Conservation (phyloP, 1,140 invertebrate genomes). For the Globodera ellingtonae region DNA sequence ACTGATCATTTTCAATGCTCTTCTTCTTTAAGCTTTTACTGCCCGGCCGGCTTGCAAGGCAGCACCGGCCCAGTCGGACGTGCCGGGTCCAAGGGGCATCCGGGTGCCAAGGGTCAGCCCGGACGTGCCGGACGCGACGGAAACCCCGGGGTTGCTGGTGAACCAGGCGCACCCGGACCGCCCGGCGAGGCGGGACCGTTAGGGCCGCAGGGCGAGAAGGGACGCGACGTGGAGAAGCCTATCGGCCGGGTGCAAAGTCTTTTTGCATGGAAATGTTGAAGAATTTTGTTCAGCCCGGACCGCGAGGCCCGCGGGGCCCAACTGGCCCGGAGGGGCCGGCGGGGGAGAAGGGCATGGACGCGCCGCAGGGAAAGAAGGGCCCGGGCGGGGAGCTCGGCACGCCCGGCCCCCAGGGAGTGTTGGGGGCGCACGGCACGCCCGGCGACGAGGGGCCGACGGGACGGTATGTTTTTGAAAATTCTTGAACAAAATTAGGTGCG, state of each 20-base stretch:
- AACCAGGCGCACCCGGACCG: slow-evolving; percentile 47
- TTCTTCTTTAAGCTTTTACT: slow-evolving; percentile 42
- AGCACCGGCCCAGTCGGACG: slow-evolving; percentile 56
- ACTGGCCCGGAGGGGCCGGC: slow-evolving; percentile 3
- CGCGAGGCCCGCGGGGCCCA: slow-evolving; percentile 27
- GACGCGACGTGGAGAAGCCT: slow-evolving; percentile 23
- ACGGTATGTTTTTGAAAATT: slow-evolving; percentile 1
- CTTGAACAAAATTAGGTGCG: background rate
- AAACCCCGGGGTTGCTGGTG: slow-evolving; percentile 50
- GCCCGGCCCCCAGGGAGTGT: background rate
- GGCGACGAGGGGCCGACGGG: slow-evolving; percentile 19
- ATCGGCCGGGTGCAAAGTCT: slow-evolving; percentile 9
- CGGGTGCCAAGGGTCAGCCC: slow-evolving; percentile 55
- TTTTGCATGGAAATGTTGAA: background rate
- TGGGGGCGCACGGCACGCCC: background rate
- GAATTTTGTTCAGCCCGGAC: slow-evolving; percentile 6
- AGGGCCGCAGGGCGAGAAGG: slow-evolving; percentile 41
- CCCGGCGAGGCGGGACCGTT: slow-evolving; percentile 51
- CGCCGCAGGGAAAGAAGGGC: background rate
- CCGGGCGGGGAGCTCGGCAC: background rate
- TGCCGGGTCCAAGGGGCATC: slow-evolving; percentile 56
- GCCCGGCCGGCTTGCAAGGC: slow-evolving; percentile 55
- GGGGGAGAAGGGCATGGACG: slow-evolving; percentile 22
- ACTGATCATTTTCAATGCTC: too few species aligned
- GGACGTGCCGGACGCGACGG: slow-evolving; percentile 58